Conservation (phyloP, 1,140 invertebrate genomes). For the Centruroides sculpturatus region DNA sequence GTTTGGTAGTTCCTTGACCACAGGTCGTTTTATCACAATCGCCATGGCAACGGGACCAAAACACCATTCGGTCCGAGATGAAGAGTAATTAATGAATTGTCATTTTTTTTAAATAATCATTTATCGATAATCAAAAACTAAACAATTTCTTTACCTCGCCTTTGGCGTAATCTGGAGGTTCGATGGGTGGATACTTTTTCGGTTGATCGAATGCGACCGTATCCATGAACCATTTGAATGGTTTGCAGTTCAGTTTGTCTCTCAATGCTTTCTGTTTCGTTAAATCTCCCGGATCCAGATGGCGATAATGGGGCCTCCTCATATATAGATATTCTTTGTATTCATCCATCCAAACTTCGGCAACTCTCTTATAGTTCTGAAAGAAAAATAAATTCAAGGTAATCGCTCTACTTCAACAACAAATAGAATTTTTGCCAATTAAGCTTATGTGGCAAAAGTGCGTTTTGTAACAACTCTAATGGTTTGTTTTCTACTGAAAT, state of each 20-base stretch:
- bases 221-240: constrained; percentile 91
- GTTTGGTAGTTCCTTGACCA: no score
- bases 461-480: no score
- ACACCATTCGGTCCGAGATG: no score
- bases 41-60: no score
- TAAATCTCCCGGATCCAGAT: constrained; percentile 49
- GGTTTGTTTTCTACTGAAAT: no score
- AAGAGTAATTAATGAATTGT: no score
- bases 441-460: no score
- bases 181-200: constrained; percentile 78
- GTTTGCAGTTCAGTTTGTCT: constrained; percentile 22
- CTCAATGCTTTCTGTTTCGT: constrained; percentile 28
- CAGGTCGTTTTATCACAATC: no score
- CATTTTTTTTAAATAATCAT: no score
- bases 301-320: constrained; percentile 56
- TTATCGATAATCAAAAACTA: neutral
- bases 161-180: constrained; percentile 68
- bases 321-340: constrained; percentile 25
- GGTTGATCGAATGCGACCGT: constrained; percentile 92
- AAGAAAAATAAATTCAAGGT: neutral
- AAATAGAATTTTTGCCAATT: no score
- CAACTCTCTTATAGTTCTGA: constrained; percentile 20
- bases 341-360: constrained; percentile 29
- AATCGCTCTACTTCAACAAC: no score
- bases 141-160: constrained; percentile 48